Base-by-base conservation (phyloP, 2,888 invertebrate species). In the Apotomis betuletana region DNA sequence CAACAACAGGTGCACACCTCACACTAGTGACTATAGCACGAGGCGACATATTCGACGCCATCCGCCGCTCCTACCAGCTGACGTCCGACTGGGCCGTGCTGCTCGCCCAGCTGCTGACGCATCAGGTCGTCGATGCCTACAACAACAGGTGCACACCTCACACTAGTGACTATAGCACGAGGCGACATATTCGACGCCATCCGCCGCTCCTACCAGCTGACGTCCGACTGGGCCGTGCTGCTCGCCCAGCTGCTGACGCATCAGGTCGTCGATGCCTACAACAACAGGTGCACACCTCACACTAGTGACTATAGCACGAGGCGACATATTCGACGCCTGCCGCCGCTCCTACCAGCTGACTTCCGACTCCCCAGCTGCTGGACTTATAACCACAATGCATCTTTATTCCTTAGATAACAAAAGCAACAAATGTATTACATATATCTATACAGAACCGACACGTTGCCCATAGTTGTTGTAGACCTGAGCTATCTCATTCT, bases 101-200 rank as follows among this genome's bases (percentile, higher is more conserved):
- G 8, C 93, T 99, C 36, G 97, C 98, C 1, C 99, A 99, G 85
- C 94, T 99, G 5, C 96, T 99, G 46, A 98, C 97, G 67, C 96
- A 98, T 83, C 97, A 97, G 51, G 96, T 99, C 9, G 96, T 99
- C 70, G 98, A 99, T 87, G 94, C 98, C 3, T 97, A 98, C 81
- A 97, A 97, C 79, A 98, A 98, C 85, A 95, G 96, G 94, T 96
- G 86, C 88, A 90, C 87, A 13, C n/a, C 49, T 27, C 27, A 27
- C 27, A 27, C 27, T 27, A 27, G 27, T 27, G 27, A 2, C 27
- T 27, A 27, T 27, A 27, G 27, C 27, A 27, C 27, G 27, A 1
- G 99, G 99, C n/a, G 98, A 99, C 46, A 98, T 99, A 95, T 99
- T 99, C 90, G 99, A 99, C 90, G 98, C 98, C 6, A 98, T 99